These are phyloP conservation scores for Cenopis cana DNA, from an alignment of 2,888 invertebrate species.

Conservation along the genomic window DNA sequence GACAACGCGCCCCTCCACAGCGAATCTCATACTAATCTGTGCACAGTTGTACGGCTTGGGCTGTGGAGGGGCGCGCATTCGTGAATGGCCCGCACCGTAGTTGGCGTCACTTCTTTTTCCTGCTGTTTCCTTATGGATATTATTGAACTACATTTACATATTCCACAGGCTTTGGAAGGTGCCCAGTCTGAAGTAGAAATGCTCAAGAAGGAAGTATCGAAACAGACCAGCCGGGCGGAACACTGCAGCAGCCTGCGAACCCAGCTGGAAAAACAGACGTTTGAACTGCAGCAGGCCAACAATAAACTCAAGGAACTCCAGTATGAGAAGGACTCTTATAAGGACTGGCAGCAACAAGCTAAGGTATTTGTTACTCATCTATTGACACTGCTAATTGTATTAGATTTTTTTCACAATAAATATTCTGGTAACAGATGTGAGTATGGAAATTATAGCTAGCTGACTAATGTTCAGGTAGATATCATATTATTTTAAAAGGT, in stretches of 20 bases:
- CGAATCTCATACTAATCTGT: too few relatives aligned
- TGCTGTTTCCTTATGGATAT: too few relatives aligned
- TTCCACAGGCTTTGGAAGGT: slow-evolving; percentile 76
- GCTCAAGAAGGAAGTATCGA: slow-evolving; percentile 68
- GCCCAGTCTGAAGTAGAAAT: slow-evolving; percentile 85
- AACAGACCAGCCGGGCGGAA: slow-evolving; percentile 69
- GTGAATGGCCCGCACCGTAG: too few relatives aligned
- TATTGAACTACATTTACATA: not conserved
- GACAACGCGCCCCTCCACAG: too few relatives aligned
- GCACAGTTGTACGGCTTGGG: too few relatives aligned
- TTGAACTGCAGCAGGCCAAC: slow-evolving; percentile 72
- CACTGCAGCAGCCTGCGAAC: slow-evolving; percentile 67
- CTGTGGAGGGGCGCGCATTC: too few relatives aligned
- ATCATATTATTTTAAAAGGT: not conserved
- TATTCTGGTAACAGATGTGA: too few relatives aligned
- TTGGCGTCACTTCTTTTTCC: too few relatives aligned
- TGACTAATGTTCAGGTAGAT: not conserved
- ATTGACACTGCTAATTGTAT: not conserved
- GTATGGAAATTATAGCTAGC: not conserved
- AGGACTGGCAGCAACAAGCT: slow-evolving; percentile 80
- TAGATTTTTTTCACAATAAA: not conserved
- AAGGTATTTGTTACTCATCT: slow-evolving; percentile 60
- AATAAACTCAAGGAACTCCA: slow-evolving; percentile 75
- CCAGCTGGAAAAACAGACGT: slow-evolving; percentile 75
- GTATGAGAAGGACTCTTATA: slow-evolving; percentile 78